These are phyloP conservation scores for Percina caprodes DNA, from an alignment of 2,113 vertebrate species.

Conservation along the genomic window DNA sequence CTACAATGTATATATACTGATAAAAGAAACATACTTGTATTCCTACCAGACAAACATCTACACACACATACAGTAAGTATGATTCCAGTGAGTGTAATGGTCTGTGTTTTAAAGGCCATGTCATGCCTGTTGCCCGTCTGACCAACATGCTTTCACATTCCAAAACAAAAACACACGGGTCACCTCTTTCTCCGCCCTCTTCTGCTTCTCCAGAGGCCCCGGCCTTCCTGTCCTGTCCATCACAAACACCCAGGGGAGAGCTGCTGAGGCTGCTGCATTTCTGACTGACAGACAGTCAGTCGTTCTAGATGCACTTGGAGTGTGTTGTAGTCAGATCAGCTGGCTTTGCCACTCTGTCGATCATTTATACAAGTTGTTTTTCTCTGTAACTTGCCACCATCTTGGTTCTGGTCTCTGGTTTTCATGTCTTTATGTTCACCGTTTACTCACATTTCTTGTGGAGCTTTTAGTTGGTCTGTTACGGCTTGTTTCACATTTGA, in stretches of 20 bases:
- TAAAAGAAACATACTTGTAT: slow-evolving; percentile 15
- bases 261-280: slow-evolving; percentile 32
- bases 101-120: slow-evolving; percentile 35
- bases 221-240: slow-evolving; percentile 34
- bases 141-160: slow-evolving; percentile 56
- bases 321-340: not conserved
- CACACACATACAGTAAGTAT: not conserved
- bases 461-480: not conserved
- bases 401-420: not conserved
- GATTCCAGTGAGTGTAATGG: slow-evolving; percentile 25
- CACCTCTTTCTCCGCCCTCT: slow-evolving; percentile 39
- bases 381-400: not conserved
- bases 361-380: not conserved
- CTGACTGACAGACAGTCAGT: slow-evolving; percentile 30
- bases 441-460: not conserved
- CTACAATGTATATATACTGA: slow-evolving; percentile 8
- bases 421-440: not conserved
- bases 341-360: not conserved
- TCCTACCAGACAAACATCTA: not conserved
- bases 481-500: not conserved
- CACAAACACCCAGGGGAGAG: slow-evolving; percentile 45
- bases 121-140: slow-evolving; percentile 32
- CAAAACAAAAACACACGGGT: slow-evolving; percentile 70
- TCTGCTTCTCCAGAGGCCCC: slow-evolving; percentile 35
- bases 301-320: not conserved